A percentile compares a stretch with the other conserved stretches of the same genome.
Evolutionary conservation across 2,888 invertebrate species (phyloP).

Genomic region (Pocota personata): DNA sequence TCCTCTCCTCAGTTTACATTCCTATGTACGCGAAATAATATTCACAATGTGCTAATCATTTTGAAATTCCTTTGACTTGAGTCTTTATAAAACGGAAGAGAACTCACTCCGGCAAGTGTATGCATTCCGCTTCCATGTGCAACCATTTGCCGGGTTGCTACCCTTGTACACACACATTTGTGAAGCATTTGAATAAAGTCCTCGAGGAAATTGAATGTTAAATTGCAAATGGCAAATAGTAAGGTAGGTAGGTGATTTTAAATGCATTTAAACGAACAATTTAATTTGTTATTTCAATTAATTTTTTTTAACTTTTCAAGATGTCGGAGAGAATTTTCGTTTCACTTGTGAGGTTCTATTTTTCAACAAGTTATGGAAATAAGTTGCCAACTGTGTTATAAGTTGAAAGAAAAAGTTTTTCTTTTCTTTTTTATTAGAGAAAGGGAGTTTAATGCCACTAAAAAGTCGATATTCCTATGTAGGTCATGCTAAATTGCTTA

Average conservation of each 20-base stretch:
- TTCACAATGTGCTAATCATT: constrained; percentile 39
- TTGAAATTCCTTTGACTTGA: constrained; percentile 46
- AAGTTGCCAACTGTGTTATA: background rate
- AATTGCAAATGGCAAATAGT: constrained; percentile 41
- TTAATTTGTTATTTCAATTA: constrained; percentile 38
- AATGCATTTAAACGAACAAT: constrained; percentile 46
- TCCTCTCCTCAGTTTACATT: background rate
- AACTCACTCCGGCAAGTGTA: constrained; percentile 1
- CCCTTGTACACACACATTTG: background rate
- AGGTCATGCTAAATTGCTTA: background rate
- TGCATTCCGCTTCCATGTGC: background rate
- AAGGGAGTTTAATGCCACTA: background rate
- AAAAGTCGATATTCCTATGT: background rate
- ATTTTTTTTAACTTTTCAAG: constrained; percentile 2
- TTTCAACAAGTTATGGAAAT: background rate
- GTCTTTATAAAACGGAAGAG: constrained; percentile 6
- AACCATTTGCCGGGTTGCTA: background rate
- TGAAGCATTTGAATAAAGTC: constrained; percentile 30
- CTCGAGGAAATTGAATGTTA: constrained; percentile 41
- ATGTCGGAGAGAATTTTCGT: constrained; percentile 9
- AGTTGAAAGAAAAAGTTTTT: background rate
- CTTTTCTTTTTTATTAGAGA: background rate
- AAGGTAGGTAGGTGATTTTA: constrained; percentile 8
- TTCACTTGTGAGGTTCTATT: background rate
- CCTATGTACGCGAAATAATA: constrained; percentile 1